Conservation (phyloP, 2,113 vertebrate genomes). For the Sorex fumeus region DNA sequence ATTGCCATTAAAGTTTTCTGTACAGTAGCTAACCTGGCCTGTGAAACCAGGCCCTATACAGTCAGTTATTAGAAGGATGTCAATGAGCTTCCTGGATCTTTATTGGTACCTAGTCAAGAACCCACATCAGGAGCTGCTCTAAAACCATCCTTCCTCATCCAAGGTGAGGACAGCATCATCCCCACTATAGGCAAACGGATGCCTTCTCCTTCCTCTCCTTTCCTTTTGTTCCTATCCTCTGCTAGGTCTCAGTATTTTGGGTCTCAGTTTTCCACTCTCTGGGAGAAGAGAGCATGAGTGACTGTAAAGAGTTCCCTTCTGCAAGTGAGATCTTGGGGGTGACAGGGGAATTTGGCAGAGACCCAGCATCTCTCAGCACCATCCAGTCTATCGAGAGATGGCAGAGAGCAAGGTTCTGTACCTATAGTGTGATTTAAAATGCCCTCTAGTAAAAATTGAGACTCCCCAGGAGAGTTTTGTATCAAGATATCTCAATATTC, state of each 20-base stretch:
- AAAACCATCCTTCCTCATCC: background rate
- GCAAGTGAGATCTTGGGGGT: background rate
- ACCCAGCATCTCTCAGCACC: background rate
- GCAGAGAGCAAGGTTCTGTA: no score
- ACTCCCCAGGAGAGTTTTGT: background rate
- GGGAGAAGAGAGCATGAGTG: rapidly evolving
- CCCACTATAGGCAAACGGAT: no score
- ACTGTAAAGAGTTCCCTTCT: background rate
- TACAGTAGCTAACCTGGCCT: background rate
- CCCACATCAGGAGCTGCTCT: background rate
- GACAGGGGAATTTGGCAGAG: background rate
- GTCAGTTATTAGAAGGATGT: background rate
- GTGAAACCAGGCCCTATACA: background rate
- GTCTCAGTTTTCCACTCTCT: background rate
- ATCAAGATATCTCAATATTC: constrained; percentile 8
- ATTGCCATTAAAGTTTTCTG: background rate
- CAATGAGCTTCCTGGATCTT: background rate
- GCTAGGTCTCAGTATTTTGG: background rate
- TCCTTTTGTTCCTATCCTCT: background rate
- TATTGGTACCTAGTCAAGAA: rapidly evolving
- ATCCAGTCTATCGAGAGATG: background rate
- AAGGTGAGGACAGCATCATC: background rate
- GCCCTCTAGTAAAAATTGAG: background rate
- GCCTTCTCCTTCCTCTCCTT: background rate
- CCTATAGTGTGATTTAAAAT: background rate